These are phyloP conservation scores for Turdus rufiventris DNA, from an alignment of 2,113 vertebrate species.

Conservation along the genomic window DNA sequence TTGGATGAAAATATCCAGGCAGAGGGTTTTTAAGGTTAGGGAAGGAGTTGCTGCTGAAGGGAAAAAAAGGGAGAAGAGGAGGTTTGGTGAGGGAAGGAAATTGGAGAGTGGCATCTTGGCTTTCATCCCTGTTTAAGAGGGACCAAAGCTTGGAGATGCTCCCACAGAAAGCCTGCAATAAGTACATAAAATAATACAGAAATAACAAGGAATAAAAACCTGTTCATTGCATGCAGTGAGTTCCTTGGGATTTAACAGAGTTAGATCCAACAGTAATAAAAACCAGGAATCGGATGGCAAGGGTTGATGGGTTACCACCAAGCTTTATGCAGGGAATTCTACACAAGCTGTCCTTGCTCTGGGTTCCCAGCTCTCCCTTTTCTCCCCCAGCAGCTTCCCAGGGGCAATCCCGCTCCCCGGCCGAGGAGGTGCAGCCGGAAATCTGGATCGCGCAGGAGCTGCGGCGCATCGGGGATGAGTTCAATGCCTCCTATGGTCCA, in stretches of 20 bases:
- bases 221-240: rapidly evolving
- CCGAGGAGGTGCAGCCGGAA: constrained; percentile 75
- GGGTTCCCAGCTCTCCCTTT: background rate
- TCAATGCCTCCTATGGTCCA: constrained; percentile 72
- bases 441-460: constrained; percentile 83
- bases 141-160: background rate
- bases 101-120: background rate
- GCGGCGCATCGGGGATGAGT: constrained; percentile 88
- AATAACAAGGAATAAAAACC: background rate
- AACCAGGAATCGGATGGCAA: background rate
- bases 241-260: background rate
- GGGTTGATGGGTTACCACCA: background rate
- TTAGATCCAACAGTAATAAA: rapidly evolving
- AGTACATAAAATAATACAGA: background rate
- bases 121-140: background rate
- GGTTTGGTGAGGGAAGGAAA: background rate
- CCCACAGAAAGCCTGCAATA: background rate
- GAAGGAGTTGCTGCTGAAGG: background rate
- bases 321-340: background rate
- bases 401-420: constrained; percentile 62
- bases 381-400: constrained; percentile 63
- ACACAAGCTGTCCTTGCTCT: rapidly evolving
- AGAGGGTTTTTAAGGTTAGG: background rate
- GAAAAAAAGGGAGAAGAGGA: background rate
- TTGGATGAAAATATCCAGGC: background rate